Percentiles rank a stretch among this genome's conserved stretches.
Conservation (phyloP, 2,113 vertebrate species). For the Melanotaenia duboulayi region DNA sequence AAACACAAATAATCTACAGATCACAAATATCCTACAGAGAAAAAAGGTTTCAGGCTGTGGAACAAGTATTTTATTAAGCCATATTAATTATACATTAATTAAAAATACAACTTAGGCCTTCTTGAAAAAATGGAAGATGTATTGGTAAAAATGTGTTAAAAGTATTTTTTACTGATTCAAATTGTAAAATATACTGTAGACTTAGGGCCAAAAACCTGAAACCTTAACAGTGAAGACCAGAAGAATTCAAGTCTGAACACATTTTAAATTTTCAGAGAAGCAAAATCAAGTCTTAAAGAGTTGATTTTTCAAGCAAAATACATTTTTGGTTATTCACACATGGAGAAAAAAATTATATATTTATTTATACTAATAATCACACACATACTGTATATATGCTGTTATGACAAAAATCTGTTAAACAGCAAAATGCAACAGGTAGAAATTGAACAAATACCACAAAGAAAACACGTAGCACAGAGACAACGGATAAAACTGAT, state of each 20-base stretch:
- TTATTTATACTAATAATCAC: not conserved
- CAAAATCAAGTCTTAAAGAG: not conserved
- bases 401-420: too few relatives aligned
- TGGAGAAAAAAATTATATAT: not conserved
- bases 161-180: too few relatives aligned
- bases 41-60: not conserved
- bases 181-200: too few relatives aligned
- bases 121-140: too few relatives aligned
- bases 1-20: too few relatives aligned
- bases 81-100: not conserved
- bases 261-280: not conserved
- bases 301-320: not conserved
- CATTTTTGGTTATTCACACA: not conserved
- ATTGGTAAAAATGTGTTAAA: too few relatives aligned
- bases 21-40: too few relatives aligned
- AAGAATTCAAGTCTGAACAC: not conserved
- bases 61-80: not conserved
- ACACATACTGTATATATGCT: not conserved
- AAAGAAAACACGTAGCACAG: slow-evolving; percentile 15
- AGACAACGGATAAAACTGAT: slow-evolving; percentile 23
- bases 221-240: slow-evolving; percentile 6
- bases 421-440: slow-evolving; percentile 11
- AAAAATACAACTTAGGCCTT: too few relatives aligned
- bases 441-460: not conserved
- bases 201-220: slow-evolving; percentile 23